These are phyloP conservation scores for Rotaria macrura DNA, from an alignment of 2,888 invertebrate genomes.

Conservation along the genomic window DNA sequence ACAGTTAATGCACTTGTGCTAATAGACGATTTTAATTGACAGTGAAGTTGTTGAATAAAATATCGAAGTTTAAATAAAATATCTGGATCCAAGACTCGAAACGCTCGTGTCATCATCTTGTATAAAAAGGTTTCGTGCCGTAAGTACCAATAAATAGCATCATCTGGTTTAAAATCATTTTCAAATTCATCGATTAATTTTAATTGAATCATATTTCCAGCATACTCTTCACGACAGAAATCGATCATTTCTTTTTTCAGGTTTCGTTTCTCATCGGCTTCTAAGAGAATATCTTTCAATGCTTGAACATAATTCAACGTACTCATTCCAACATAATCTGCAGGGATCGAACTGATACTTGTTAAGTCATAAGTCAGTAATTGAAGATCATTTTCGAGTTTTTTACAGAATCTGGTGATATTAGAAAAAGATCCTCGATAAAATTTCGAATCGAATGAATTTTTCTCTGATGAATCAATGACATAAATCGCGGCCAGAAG, in stretches of 20 bases:
- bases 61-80: background rate
- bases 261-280: background rate
- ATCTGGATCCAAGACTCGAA: background rate
- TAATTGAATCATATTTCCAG: background rate
- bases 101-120: background rate
- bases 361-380: background rate
- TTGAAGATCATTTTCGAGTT: background rate
- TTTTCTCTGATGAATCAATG: background rate
- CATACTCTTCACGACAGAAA: background rate
- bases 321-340: background rate
- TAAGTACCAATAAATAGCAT: background rate
- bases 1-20: background rate
- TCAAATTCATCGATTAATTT: background rate
- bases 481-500: background rate
- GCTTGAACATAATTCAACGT: background rate
- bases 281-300: background rate
- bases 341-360: background rate
- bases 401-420: background rate
- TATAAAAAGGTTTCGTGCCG: background rate
- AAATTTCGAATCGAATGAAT: background rate
- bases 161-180: background rate
- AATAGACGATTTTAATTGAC: background rate
- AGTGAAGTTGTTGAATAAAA: background rate
- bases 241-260: background rate
- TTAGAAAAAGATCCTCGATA: background rate